Evolutionary conservation across 2,797 vertebrate genomes (phyloP).

Genomic region (Ispidina picta): DNA sequence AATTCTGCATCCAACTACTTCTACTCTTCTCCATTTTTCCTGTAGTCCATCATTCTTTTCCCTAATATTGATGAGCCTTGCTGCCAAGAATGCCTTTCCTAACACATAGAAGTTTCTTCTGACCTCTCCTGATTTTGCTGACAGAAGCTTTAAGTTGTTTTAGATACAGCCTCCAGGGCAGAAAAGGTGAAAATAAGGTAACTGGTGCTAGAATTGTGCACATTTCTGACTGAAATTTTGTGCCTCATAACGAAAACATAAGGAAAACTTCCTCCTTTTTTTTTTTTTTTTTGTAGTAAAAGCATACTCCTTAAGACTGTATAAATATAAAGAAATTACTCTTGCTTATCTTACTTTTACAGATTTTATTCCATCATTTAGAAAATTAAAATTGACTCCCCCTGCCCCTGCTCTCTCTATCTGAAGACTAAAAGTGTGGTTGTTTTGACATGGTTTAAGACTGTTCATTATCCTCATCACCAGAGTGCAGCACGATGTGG

Average conservation of each 20-base stretch:
- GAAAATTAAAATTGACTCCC: neutral
- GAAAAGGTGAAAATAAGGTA: neutral
- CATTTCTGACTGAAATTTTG: neutral
- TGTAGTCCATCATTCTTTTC: neutral
- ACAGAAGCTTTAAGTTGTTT: neutral
- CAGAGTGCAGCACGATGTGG: neutral
- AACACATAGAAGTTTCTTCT: neutral
- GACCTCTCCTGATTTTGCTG: neutral
- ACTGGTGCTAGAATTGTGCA: neutral
- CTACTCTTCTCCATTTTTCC: neutral
- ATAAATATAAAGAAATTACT: neutral
- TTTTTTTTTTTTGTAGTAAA: neutral
- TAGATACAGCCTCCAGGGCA: neutral
- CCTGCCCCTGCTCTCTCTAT: neutral
- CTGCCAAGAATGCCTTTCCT: neutral
- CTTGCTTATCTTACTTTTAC: neutral
- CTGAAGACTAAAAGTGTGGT: neutral
- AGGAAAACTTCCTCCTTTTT: neutral
- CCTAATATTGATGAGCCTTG: neutral
- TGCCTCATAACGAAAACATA: neutral
- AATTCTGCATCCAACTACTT: neutral
- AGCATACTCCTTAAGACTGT: neutral
- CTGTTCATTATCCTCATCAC: conserved; percentile 2
- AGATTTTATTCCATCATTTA: neutral
- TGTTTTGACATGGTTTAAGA: conserved; percentile 22